Evolutionary conservation across 2,888 invertebrate species (phyloP), one percentile per base, ranked within the genome.

Genomic region (Philopedon plagiatum): DNA sequence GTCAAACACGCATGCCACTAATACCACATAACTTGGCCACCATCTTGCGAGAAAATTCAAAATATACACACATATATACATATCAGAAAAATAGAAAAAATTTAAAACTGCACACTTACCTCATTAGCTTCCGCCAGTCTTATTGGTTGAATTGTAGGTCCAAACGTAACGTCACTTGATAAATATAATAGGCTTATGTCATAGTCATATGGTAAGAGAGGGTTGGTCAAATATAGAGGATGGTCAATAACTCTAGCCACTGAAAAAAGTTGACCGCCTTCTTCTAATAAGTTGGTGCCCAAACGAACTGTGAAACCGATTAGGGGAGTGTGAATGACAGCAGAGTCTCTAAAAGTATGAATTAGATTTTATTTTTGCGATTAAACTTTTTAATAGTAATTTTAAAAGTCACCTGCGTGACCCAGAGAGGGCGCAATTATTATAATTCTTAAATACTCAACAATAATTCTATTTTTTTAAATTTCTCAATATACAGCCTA

Each of bases 171-270:
- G n/a, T 49, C 49, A 15, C n/a, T 13, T n/a, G 26, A 46, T 15
- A 67, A 37, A 21, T 60, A 60, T 23, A 67, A 23, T 21, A 69
- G 46, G 19, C 94, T 95, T 39, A 97, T 88, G 82, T 96, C 94
- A 81, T 93, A 94, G 76, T 92, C 91, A 51, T 96, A 87, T 75
- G 93, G 94, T 64, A 86, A 87, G 13, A 49, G 2, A 0, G 90
- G 84, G 83, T 5, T 51, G 49, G 18, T 21, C 15, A 63, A 63
- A 51, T 90, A 96, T 21, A 89, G 87, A 0, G 93, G 88, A 78
- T 91, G 90, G 11, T 79, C 57, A 19, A 69, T 63, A 32, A 82
- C 78, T 23, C 37, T 46, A 1, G 76, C 13, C 11, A 78, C 81
- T 13, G 56, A 11, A 18, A 18, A 19, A n/a, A 60, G 11, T 34